These are phyloP conservation scores for Drosophila gunungcola DNA, from an alignment of 1,140 invertebrate species.

Conservation along the genomic window DNA sequence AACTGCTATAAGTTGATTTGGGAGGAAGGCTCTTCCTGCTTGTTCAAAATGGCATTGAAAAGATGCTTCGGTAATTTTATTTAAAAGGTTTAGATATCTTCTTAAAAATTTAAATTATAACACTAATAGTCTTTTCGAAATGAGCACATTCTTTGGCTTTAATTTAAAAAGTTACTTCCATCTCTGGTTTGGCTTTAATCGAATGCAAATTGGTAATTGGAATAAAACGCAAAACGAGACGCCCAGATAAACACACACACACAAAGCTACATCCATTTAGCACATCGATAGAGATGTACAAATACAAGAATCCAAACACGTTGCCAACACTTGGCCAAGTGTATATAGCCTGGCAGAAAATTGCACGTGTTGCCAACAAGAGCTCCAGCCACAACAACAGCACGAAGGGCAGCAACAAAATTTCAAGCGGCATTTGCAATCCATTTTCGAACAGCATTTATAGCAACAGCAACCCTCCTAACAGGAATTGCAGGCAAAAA, in stretches of 20 bases:
- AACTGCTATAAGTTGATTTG: not conserved
- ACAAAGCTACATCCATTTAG: not conserved
- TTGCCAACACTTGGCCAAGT: constrained; percentile 44
- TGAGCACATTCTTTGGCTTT: too few relatives aligned
- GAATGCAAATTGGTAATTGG: constrained; percentile 76
- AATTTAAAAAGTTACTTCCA: not conserved
- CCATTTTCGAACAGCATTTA: constrained; percentile 72
- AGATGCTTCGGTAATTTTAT: too few relatives aligned
- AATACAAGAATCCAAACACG: constrained; percentile 43
- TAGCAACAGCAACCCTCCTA: constrained; percentile 43
- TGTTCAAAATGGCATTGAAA: too few relatives aligned
- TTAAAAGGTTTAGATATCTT: too few relatives aligned
- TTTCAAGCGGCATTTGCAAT: constrained; percentile 48
- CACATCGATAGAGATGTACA: constrained; percentile 12
- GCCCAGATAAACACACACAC: constrained; percentile 11
- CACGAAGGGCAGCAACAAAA: constrained; percentile 20
- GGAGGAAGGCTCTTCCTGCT: not conserved
- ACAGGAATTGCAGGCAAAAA: constrained; percentile 43
- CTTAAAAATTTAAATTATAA: too few relatives aligned
- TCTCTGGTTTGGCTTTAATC: constrained; percentile 44
- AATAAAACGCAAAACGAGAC: constrained; percentile 57
- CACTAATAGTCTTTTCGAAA: not conserved
- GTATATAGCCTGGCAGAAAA: constrained; percentile 45
- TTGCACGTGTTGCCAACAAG: constrained; percentile 63
- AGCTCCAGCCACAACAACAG: not conserved